A percentile compares a stretch with the other conserved stretches of the same genome.
Evolutionary conservation across 2,888 invertebrate genomes (phyloP).

Genomic region (Troglohyphantes excavatus): DNA sequence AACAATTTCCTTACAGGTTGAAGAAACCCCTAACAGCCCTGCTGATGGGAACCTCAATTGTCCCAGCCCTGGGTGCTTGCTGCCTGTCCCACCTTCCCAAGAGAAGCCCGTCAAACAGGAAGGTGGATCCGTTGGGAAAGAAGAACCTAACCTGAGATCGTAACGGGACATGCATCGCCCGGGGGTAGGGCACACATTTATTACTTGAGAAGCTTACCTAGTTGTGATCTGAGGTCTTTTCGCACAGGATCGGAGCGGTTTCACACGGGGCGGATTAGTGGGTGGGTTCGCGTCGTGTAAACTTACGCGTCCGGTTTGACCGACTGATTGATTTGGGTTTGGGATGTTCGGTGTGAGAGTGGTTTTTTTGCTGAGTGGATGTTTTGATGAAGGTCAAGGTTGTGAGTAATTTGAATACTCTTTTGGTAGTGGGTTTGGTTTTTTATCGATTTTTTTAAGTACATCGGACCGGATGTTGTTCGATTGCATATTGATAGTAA

Average conservation of each 20-base stretch:
- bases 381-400: conserved; percentile 11
- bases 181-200: not conserved
- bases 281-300: not conserved
- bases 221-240: too few relatives aligned
- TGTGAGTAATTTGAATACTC: not conserved
- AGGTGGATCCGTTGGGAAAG: conserved; percentile 31
- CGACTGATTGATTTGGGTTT: not conserved
- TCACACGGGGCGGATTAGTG: conserved; percentile 1
- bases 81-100: conserved; percentile 41
- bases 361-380: not conserved
- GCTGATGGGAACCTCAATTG: not conserved
- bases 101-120: conserved; percentile 55
- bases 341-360: not conserved
- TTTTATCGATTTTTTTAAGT: too few relatives aligned
- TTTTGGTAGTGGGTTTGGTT: too few relatives aligned
- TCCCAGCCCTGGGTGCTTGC: conserved; percentile 27
- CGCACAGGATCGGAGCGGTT: not conserved
- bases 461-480: too few relatives aligned
- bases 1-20: not conserved
- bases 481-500: too few relatives aligned
- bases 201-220: not conserved
- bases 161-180: conserved; percentile 55
- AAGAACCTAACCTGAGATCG: not conserved
- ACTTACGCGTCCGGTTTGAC: not conserved
- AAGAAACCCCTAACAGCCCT: not conserved